Conservation (phyloP, 2,797 vertebrate species). For the Saguinus oedipus region DNA sequence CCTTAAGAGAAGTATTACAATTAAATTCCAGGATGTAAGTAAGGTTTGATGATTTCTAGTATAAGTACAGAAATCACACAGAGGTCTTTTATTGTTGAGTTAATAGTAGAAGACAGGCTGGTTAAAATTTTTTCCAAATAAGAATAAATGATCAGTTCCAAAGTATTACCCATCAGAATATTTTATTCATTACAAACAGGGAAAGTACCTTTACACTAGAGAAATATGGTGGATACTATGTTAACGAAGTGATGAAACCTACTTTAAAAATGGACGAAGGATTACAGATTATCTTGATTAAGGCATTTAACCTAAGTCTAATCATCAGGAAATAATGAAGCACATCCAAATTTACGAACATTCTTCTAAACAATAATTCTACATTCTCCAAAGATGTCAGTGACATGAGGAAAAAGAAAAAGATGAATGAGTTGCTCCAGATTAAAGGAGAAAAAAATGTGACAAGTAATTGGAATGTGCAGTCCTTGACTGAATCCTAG, state of each 20-base stretch:
- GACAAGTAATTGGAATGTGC: neutral
- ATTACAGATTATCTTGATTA: neutral
- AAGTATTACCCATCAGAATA: neutral
- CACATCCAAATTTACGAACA: neutral
- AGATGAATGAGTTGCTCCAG: neutral
- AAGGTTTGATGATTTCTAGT: neutral
- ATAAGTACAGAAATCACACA: neutral
- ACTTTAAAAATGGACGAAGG: neutral
- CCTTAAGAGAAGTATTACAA: neutral
- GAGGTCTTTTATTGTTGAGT: neutral
- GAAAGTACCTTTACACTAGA: neutral
- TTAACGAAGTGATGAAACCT: neutral
- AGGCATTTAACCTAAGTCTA: neutral
- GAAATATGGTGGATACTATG: neutral
- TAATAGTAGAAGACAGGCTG: neutral
- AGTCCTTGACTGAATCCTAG: neutral
- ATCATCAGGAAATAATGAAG: neutral
- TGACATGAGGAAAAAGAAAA: neutral
- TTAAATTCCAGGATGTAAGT: neutral
- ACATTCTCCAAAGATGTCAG: neutral
- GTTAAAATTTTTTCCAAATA: neutral
- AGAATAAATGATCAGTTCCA: neutral
- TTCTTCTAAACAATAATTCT: neutral
- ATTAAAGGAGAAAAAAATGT: neutral
- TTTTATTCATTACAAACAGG: conserved; percentile 24